Conservation (phyloP, 2,888 invertebrate genomes). For the Ceriagrion tenellum region DNA sequence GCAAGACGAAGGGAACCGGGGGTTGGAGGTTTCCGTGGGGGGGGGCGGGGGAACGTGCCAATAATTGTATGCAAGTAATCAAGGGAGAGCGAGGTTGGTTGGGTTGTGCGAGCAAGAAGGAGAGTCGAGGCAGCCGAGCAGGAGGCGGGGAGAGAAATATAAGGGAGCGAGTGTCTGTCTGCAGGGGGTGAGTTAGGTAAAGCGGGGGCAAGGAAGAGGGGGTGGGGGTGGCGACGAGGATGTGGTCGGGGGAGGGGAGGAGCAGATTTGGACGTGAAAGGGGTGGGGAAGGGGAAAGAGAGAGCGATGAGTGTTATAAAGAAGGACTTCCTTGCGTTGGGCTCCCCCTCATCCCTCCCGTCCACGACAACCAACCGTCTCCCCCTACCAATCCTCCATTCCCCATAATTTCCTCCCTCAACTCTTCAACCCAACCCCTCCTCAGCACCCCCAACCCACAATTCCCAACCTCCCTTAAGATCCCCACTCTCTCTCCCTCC, state of each 20-base stretch:
- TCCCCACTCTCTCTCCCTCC: constrained; percentile 72
- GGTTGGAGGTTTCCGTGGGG: too few species aligned
- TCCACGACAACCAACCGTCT: neutral
- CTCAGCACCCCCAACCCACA: constrained; percentile 70
- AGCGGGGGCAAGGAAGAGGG: neutral
- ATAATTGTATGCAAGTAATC: constrained; percentile 36
- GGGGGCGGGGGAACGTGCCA: neutral
- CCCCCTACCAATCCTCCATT: neutral
- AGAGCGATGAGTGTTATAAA: constrained; percentile 56
- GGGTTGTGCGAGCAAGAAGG: neutral
- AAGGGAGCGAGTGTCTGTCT: neutral
- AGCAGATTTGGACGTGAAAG: too few species aligned
- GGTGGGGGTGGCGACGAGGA: neutral
- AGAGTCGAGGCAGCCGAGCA: neutral
- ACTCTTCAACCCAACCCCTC: constrained; percentile 70
- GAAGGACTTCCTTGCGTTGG: constrained; percentile 61
- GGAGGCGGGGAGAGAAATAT: neutral
- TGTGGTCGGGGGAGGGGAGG: neutral
- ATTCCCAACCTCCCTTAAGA: constrained; percentile 73
- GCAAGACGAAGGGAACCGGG: neutral
- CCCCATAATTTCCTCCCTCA: constrained; percentile 9
- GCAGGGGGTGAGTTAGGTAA: neutral
- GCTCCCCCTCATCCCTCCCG: neutral
- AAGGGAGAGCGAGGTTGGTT: neutral
- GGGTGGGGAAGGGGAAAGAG: neutral